Evolutionary conservation across 2,888 invertebrate genomes (phyloP).

Genomic region (Eristalis intricaria): DNA sequence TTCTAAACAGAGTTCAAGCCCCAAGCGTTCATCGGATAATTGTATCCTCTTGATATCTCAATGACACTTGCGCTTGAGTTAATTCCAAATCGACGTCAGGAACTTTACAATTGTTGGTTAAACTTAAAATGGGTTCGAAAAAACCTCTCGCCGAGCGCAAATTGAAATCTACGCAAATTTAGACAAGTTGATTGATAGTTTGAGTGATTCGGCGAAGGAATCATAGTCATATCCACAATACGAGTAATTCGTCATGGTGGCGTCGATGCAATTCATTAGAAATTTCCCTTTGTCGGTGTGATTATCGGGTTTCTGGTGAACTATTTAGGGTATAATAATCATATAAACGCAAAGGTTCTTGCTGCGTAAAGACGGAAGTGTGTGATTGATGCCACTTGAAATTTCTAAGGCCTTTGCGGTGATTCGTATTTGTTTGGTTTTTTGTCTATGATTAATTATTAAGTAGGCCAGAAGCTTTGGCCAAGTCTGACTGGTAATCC

Average conservation of each 20-base stretch:
- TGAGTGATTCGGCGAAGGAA: not conserved
- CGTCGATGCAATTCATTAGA: conserved; percentile 13
- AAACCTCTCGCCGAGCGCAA: not conserved
- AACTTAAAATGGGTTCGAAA: not conserved
- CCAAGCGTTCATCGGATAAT: too few species aligned
- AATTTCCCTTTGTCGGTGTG: conserved; percentile 27
- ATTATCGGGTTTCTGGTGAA: not conserved
- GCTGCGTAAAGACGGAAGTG: not conserved
- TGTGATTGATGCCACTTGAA: conserved; percentile 31
- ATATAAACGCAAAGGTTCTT: not conserved
- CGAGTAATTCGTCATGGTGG: conserved; percentile 2
- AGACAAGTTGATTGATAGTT: conserved; percentile 13
- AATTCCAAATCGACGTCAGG: too few species aligned
- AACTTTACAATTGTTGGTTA: not conserved
- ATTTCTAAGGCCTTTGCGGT: not conserved
- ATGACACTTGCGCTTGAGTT: too few species aligned
- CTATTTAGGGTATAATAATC: conserved; percentile 1
- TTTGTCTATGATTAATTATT: conserved; percentile 2
- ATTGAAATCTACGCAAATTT: not conserved
- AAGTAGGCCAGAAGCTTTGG: not conserved
- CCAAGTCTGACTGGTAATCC: not conserved
- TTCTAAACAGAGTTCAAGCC: too few species aligned
- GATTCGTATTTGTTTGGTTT: not conserved
- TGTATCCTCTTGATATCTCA: too few species aligned
- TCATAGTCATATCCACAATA: not conserved